A percentile compares a stretch with the other conserved stretches of the same genome.
These are phyloP conservation scores for Hypena proboscidalis DNA, from an alignment of 2,888 invertebrate genomes.

Conservation along the genomic window DNA sequence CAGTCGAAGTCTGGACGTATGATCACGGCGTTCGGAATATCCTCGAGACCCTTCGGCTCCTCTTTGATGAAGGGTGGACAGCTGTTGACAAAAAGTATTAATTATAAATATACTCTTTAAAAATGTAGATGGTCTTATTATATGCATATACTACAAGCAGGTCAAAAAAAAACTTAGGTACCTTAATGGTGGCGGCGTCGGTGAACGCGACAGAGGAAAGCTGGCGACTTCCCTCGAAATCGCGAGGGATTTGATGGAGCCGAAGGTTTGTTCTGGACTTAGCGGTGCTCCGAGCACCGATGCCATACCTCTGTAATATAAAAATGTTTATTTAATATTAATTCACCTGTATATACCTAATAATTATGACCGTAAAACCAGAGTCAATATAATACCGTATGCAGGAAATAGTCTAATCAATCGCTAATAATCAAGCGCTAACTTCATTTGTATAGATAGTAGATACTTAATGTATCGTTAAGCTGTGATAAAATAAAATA, in stretches of 20 bases:
- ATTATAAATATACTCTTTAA: background rate
- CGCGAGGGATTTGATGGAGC: conserved; percentile 90
- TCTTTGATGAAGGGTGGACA: conserved; percentile 79
- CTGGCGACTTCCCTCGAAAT: conserved; percentile 91
- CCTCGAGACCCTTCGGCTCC: conserved; percentile 65
- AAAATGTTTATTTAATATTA: background rate
- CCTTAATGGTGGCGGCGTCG: conserved; percentile 88
- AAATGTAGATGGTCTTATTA: no score
- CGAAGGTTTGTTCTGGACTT: conserved; percentile 90
- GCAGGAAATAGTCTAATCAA: no score
- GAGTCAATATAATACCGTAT: no score
- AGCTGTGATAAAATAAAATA: background rate
- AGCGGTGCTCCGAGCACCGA: conserved; percentile 88
- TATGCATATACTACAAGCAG: no score
- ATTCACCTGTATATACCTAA: background rate
- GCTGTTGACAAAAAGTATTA: conserved; percentile 50
- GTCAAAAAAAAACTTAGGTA: conserved; percentile 45
- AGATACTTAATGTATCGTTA: no score
- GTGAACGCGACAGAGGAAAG: conserved; percentile 90
- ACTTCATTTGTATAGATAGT: no score
- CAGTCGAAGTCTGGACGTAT: conserved; percentile 74
- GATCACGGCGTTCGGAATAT: conserved; percentile 72
- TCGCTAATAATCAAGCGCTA: no score
- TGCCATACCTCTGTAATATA: conserved; percentile 87
- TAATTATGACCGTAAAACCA: background rate